Percentiles rank a stretch among this genome's conserved stretches.
These are phyloP conservation scores for Tursiops truncatus DNA, from an alignment of 2,113 vertebrate species.

Conservation along the genomic window DNA sequence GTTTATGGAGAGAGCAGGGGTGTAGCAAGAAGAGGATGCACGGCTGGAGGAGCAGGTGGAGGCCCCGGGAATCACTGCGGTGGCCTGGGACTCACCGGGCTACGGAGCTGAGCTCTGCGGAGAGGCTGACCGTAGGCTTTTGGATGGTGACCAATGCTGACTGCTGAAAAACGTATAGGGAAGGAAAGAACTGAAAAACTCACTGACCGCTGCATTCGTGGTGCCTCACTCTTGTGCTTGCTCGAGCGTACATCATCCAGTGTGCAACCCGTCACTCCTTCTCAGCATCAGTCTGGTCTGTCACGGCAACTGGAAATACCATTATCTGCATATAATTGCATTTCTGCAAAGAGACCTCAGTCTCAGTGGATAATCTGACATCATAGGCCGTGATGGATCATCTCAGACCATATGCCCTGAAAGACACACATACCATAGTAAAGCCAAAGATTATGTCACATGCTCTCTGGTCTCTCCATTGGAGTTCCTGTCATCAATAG, in stretches of 20 bases:
- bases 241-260: not conserved
- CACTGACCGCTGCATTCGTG: fast-evolving
- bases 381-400: conserved; percentile 57
- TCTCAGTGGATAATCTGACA: conserved; percentile 65
- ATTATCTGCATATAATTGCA: conserved; percentile 52
- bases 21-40: fast-evolving
- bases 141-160: conserved; percentile 33
- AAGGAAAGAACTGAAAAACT: not conserved
- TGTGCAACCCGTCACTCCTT: conserved; percentile 17
- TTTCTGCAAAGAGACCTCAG: conserved; percentile 61
- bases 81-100: not conserved
- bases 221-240: not conserved
- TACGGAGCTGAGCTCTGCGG: not conserved
- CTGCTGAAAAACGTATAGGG: not conserved
- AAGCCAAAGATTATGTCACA: conserved; percentile 70
- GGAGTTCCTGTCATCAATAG: conserved; percentile 28
- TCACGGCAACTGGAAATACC: conserved; percentile 74
- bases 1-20: not conserved
- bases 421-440: conserved; percentile 60
- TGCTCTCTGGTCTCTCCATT: not conserved
- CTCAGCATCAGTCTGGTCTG: conserved; percentile 57
- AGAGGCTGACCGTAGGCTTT: not conserved
- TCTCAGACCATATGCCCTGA: conserved; percentile 58
- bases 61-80: fast-evolving
- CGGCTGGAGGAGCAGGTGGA: not conserved